Evolutionary conservation across 2,797 vertebrate species (phyloP).

Genomic region (Pangasius krempfi): DNA sequence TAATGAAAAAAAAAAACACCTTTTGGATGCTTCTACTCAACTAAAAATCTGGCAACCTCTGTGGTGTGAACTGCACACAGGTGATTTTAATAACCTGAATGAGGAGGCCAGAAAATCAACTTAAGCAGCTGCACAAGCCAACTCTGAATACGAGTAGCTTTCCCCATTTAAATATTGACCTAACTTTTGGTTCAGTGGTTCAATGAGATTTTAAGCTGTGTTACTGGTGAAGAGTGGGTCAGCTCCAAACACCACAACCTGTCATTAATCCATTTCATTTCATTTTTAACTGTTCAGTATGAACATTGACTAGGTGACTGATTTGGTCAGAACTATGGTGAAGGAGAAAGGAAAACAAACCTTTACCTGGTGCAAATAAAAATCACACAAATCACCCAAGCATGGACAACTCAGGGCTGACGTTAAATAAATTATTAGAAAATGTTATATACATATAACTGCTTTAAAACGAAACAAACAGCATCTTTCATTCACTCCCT

Average conservation of each 20-base stretch:
- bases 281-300: not conserved
- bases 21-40: not conserved
- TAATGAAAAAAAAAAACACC: not conserved
- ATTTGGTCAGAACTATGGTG: not conserved
- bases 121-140: not conserved
- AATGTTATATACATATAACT: too few species aligned
- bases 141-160: not conserved
- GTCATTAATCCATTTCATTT: too few species aligned
- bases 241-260: not conserved
- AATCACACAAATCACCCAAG: not conserved
- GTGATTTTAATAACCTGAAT: not conserved
- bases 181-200: not conserved
- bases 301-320: not conserved
- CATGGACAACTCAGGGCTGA: not conserved
- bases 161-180: not conserved
- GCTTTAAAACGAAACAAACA: not conserved
- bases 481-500: not conserved
- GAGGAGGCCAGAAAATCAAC: not conserved
- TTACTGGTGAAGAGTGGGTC: not conserved
- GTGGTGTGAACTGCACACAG: not conserved
- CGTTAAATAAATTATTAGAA: not conserved
- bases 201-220: not conserved
- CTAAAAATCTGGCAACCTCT: not conserved
- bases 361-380: not conserved
- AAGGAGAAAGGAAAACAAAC: not conserved